A percentile compares a stretch with the other conserved stretches of the same genome.
Conservation (phyloP, 2,113 vertebrate species). For the Sterna hirundo region DNA sequence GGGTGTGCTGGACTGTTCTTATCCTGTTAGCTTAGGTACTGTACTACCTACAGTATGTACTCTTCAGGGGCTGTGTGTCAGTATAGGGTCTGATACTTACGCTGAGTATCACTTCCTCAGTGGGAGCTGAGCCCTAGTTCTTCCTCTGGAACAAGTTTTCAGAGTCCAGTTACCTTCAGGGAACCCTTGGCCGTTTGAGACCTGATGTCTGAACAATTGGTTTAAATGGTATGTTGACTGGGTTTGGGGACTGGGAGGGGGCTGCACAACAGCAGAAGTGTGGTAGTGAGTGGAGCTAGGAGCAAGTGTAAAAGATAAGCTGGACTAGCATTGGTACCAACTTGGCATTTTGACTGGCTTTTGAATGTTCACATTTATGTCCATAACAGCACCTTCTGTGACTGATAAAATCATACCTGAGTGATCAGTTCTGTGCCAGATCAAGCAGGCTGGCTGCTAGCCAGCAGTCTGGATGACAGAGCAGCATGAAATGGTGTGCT, state of each 20-base stretch:
- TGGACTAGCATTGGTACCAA: too few species aligned
- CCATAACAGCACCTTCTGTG: accelerated
- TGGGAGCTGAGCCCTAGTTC: background rate
- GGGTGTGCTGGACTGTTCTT: background rate
- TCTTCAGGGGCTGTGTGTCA: background rate
- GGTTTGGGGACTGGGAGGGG: background rate
- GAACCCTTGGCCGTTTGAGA: background rate
- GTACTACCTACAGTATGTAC: background rate
- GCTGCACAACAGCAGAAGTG: background rate
- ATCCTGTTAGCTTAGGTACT: background rate
- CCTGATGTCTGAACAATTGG: background rate
- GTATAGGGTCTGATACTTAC: background rate
- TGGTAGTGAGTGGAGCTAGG: background rate
- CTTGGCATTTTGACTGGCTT: background rate
- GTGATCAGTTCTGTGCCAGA: background rate
- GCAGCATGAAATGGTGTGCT: background rate
- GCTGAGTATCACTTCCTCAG: accelerated
- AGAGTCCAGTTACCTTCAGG: background rate
- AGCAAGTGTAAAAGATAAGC: background rate
- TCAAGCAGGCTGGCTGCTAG: background rate
- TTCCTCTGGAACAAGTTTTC: background rate
- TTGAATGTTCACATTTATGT: accelerated
- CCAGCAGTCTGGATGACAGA: background rate
- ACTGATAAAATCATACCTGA: background rate
- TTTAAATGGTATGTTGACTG: background rate